Base-by-base conservation (phyloP, 2,797 vertebrate species). In the Pipistrellus nathusii region DNA sequence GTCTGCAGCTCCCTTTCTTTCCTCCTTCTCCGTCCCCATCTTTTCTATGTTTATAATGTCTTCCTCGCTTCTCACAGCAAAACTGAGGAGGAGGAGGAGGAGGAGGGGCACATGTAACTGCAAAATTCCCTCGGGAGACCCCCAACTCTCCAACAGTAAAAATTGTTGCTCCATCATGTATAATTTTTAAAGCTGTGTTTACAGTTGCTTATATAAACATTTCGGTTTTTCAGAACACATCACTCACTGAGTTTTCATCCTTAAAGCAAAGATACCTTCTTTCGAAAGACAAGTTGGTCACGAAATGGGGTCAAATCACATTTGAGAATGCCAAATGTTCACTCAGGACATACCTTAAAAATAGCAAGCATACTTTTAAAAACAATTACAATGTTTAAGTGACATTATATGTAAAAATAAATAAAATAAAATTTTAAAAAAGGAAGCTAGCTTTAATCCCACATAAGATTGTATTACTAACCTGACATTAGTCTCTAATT, bases 241-340 rank as follows among this genome's bases (percentile, higher is more conserved):
- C 71, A 18, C 8, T 71, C 12, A 86, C 10, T 66, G 48, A 81
- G 20, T 66, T 66, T 85, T 88, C 18, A 82, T 82, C 82, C 91
- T 92, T 85, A 85, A 88, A 90, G 69, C 85, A 84, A 83, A 91
- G 77, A 41, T 51, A 23, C 13, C 53, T 91, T 84, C 46, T 73
- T 76, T 73, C 69, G 23, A 38, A 88, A 73, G 48, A 90, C 41
- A 76, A 87, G 9, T 23, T 93, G 64, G 27, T 85, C 20, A 20
- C 38, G 80, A 25, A 18, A 48, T 72, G 41, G 82, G n/a, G 7
- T 41, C 78, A 78, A 57, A 23, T 93, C 46, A 55, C 30, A 88
- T 46, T 62, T 73, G 59, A 96, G 76, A 89, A 51, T 64, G 35
- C 78, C 35, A 82, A 84, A 35, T 55, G 13, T 69, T 92, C 27